Conservation (phyloP, 53 echinoderm and acorn worm genomes). For the Luidia sarsii region DNA sequence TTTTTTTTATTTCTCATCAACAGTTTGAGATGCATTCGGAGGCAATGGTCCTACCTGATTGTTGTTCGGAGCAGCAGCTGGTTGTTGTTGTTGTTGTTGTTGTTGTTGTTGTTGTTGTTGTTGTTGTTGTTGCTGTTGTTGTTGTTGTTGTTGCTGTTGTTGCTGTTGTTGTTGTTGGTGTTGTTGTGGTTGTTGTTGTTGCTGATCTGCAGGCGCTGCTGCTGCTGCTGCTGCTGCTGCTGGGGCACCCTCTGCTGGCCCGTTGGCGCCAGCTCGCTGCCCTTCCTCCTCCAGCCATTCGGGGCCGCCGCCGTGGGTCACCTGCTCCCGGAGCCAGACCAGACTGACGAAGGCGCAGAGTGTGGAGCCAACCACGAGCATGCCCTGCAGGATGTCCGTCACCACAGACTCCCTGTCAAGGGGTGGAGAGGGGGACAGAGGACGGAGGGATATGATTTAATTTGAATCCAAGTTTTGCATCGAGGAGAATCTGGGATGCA, state of each 20-base stretch:
- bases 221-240: constrained; percentile 24
- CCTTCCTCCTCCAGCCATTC: constrained; percentile 89
- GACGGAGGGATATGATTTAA: no score
- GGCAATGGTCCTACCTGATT: constrained; percentile 24
- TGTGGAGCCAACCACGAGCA: constrained; percentile 92
- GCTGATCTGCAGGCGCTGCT: constrained; percentile 59
- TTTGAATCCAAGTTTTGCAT: no score
- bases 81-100: constrained; percentile 23
- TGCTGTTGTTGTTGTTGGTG: no score
- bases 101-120: no score
- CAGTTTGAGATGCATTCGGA: no score
- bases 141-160: background rate
- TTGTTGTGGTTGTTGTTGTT: no score
- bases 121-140: background rate
- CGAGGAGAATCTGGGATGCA: no score
- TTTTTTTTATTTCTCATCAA: no score
- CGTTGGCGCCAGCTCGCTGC: constrained; percentile 48
- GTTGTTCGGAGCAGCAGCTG: constrained; percentile 10
- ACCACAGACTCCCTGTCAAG: constrained; percentile 76
- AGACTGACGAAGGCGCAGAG: constrained; percentile 95
- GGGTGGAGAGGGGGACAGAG: background rate
- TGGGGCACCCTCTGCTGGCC: constrained; percentile 2
- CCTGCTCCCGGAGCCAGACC: constrained; percentile 94
- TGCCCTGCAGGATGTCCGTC: constrained; percentile 90
- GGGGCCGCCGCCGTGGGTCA: constrained; percentile 93